Percentiles rank a stretch among this genome's conserved stretches.
phyloP scores from a whole-genome alignment of 2,113 vertebrate genomes.

The Genyomyrus donnyi region DNA sequence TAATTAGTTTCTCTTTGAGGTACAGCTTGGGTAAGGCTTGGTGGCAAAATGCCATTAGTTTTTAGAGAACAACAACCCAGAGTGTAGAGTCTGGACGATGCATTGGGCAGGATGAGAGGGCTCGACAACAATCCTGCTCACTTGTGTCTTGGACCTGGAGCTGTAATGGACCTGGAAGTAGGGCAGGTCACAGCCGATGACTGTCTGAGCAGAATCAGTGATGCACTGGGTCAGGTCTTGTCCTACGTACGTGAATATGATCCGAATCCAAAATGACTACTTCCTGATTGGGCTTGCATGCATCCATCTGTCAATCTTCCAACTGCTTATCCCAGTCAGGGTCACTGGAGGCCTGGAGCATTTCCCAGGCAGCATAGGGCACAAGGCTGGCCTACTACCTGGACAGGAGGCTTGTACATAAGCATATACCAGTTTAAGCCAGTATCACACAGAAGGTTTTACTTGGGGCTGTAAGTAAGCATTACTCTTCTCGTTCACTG shows the following conservation, averaged over 20 bases:
- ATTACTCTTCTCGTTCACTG: neutral
- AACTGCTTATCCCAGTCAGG: neutral
- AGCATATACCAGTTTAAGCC: neutral
- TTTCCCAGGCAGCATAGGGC: neutral
- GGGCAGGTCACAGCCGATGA: neutral
- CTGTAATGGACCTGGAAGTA: neutral
- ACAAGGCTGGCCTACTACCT: neutral
- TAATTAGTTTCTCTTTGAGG: neutral
- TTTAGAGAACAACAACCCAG: neutral
- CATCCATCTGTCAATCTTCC: neutral
- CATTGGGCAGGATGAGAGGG: neutral
- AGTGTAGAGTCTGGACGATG: neutral
- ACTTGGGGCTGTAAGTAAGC: neutral
- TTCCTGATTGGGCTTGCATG: neutral
- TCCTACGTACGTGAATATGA: neutral
- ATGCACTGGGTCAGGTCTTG: neutral
- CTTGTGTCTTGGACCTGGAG: neutral
- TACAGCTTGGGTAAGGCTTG: neutral
- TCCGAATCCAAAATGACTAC: neutral
- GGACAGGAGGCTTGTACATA: neutral
- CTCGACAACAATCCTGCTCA: neutral
- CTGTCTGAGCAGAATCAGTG: neutral
- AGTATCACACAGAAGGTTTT: neutral
- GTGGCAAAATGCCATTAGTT: neutral
- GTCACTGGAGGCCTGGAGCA: neutral